phyloP scores from a whole-genome alignment of 2,888 invertebrate genomes.

The Alloscopus bannaensis region DNA sequence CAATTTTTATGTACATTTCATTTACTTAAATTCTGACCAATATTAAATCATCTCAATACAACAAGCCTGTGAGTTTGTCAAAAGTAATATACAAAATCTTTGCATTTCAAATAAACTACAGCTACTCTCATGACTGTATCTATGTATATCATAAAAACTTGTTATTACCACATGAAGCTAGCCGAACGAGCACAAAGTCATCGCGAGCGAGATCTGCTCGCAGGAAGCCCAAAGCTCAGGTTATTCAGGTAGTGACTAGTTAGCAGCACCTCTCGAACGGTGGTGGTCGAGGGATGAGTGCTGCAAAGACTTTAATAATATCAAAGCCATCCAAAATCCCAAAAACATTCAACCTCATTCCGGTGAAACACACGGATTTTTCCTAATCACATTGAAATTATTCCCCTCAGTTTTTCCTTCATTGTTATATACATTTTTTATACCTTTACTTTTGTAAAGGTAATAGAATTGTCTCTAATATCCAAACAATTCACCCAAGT shows the following conservation, averaged over 20 bases:
- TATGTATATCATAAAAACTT: neutral
- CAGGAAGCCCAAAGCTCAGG: neutral
- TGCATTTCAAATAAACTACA: neutral
- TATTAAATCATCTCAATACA: neutral
- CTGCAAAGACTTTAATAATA: too few species aligned
- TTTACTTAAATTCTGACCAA: neutral
- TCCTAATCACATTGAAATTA: too few species aligned
- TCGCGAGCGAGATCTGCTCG: constrained; percentile 12
- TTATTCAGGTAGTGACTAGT: neutral
- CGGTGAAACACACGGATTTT: too few species aligned
- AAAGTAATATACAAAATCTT: neutral
- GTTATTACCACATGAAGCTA: too few species aligned
- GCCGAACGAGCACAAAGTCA: neutral
- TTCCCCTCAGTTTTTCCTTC: too few species aligned
- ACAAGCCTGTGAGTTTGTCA: neutral
- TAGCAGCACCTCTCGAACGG: constrained; percentile 28
- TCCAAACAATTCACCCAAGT: too few species aligned
- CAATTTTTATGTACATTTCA: constrained; percentile 16
- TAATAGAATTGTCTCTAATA: too few species aligned
- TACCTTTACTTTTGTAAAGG: too few species aligned
- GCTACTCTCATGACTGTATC: neutral
- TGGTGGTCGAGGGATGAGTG: too few species aligned
- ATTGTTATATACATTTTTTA: too few species aligned
- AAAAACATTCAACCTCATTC: too few species aligned
- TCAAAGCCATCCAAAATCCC: too few species aligned